Evolutionary conservation across 2,888 invertebrate genomes (phyloP).

Genomic region (Cactoblastis cactorum): DNA sequence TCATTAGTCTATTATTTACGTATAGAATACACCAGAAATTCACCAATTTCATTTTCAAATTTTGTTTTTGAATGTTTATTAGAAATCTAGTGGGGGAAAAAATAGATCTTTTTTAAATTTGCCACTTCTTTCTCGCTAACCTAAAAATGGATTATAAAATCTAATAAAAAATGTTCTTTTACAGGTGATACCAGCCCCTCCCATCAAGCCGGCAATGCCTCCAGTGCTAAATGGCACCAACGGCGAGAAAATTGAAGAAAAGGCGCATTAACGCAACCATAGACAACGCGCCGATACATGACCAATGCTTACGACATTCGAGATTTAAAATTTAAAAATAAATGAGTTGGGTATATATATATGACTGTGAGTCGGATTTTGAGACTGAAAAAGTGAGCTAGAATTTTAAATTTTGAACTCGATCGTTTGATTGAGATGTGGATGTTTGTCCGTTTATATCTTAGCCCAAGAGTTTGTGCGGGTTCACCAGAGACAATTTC

Average conservation of each 20-base stretch:
- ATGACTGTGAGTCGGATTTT: slow-evolving; percentile 32
- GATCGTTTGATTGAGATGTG: slow-evolving; percentile 7
- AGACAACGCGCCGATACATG: slow-evolving; percentile 22
- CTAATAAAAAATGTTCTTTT: slow-evolving; percentile 19
- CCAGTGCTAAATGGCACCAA: slow-evolving; percentile 60
- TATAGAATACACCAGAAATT: no score
- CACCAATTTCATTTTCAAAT: no score
- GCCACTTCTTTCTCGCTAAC: background rate
- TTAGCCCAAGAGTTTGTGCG: slow-evolving; percentile 14
- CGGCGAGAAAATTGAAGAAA: slow-evolving; percentile 46
- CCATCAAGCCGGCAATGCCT: slow-evolving; percentile 52
- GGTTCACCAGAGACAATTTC: slow-evolving; percentile 10
- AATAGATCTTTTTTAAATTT: background rate
- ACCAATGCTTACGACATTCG: slow-evolving; percentile 30
- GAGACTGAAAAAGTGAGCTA: slow-evolving; percentile 69
- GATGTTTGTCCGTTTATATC: slow-evolving; percentile 10
- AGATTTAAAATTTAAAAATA: slow-evolving; percentile 14
- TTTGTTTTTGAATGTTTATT: no score
- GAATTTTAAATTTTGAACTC: slow-evolving; percentile 45
- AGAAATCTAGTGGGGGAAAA: background rate
- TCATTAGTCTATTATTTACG: no score
- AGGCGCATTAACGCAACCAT: slow-evolving; percentile 36
- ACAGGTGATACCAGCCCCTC: slow-evolving; percentile 74
- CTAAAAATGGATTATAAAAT: background rate
- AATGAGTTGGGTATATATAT: slow-evolving; percentile 1